Percentiles rank a stretch among this genome's conserved stretches.
These are phyloP conservation scores for Lordiphosa stackelbergi DNA, from an alignment of 1,140 invertebrate species.

Conservation along the genomic window DNA sequence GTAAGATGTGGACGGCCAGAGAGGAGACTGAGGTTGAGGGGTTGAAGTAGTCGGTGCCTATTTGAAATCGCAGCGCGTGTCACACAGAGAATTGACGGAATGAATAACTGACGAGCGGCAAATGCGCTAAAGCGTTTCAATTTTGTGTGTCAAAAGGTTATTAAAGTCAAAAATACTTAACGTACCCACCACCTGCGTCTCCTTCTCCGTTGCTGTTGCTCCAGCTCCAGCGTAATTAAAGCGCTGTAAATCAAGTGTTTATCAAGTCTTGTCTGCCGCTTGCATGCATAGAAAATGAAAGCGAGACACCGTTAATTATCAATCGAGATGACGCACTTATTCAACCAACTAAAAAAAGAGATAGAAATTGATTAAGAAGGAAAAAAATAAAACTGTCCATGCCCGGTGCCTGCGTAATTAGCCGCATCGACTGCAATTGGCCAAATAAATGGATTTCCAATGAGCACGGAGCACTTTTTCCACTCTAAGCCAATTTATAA, in stretches of 20 bases:
- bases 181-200: constrained; percentile 8
- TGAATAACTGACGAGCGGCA: constrained; percentile 22
- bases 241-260: no score
- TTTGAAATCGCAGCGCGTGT: constrained; percentile 55
- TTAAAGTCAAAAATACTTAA: constrained; percentile 52
- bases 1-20: constrained; percentile 20
- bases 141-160: constrained; percentile 70
- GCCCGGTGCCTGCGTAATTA: no score
- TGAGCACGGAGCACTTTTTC: constrained; percentile 17
- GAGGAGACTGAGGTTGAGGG: no score
- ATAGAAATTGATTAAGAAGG: no score
- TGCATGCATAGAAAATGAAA: no score
- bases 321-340: no score
- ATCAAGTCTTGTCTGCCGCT: no score
- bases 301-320: no score
- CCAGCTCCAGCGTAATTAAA: background rate
- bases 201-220: no score
- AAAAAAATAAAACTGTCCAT: no score
- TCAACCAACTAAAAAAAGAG: no score
- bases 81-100: constrained; percentile 19
- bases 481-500: constrained; percentile 32
- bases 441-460: constrained; percentile 51
- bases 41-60: constrained; percentile 1
- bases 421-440: constrained; percentile 2
- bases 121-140: constrained; percentile 67